These are phyloP conservation scores for Nannoperca obscura DNA, from an alignment of 2,797 vertebrate species.

Conservation along the genomic window DNA sequence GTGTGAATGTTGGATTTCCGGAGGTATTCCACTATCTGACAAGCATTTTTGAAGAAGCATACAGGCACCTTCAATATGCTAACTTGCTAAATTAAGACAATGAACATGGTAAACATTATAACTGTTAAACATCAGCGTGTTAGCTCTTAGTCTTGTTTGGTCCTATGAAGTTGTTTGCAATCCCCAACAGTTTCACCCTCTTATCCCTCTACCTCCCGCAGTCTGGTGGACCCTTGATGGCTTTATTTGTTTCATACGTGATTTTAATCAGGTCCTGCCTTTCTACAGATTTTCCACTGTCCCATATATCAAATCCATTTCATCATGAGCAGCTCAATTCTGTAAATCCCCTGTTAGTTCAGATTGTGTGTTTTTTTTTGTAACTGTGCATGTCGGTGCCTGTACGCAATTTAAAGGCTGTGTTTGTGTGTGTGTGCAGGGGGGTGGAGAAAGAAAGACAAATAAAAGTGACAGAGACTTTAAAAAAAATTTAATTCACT, in stretches of 20 bases:
- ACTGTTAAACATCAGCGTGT: not conserved
- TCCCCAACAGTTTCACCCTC: conserved; percentile 1
- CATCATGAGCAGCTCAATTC: conserved; percentile 61
- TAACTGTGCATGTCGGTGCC: not conserved
- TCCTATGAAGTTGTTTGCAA: conserved; percentile 7
- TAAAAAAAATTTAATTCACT: conserved; percentile 12
- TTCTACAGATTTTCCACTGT: conserved; percentile 37
- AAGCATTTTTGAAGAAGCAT: too few species aligned
- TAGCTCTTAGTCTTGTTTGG: not conserved
- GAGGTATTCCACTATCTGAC: not conserved
- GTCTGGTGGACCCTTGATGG: conserved; percentile 29
- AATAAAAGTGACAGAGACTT: conserved; percentile 48
- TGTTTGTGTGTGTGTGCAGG: conserved; percentile 18
- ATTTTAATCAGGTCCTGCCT: conserved; percentile 40
- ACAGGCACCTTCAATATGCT: not conserved
- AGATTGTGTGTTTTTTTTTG: conserved; percentile 24
- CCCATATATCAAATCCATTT: conserved; percentile 66
- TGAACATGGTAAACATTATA: not conserved
- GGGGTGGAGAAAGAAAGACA: conserved; percentile 27
- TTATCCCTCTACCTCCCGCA: not conserved
- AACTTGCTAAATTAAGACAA: not conserved
- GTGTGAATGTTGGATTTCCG: too few species aligned
- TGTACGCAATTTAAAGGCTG: not conserved
- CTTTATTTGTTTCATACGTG: conserved; percentile 41
- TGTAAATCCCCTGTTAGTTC: conserved; percentile 57